phyloP scores from a whole-genome alignment of 2,113 vertebrate species.

The Mixornis gularis region DNA sequence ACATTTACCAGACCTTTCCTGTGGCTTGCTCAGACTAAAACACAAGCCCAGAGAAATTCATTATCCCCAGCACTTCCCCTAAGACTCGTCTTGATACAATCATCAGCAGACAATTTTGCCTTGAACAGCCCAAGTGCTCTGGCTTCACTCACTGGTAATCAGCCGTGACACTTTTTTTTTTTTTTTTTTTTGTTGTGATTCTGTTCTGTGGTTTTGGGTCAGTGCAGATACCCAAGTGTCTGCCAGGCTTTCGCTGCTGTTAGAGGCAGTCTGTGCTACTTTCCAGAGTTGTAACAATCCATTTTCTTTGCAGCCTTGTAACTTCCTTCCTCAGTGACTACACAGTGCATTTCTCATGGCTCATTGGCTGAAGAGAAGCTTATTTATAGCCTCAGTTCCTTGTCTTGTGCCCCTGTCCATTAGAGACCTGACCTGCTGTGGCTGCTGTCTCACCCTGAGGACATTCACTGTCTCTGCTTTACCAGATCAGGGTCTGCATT shows the following conservation, averaged over 20 bases:
- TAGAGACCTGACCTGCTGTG: not conserved
- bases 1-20: not conserved
- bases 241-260: not conserved
- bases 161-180: not conserved
- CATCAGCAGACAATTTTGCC: not conserved
- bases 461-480: not conserved
- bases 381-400: conserved; percentile 34
- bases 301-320: conserved; percentile 11
- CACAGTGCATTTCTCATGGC: not conserved
- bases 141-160: not conserved
- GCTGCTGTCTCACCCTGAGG: not conserved
- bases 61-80: not conserved
- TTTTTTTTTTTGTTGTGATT: not conserved
- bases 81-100: not conserved
- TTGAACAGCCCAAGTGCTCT: not conserved
- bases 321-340: conserved; percentile 31
- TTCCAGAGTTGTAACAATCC: not conserved
- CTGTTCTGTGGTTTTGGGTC: not conserved
- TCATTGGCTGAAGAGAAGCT: not conserved
- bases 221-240: not conserved
- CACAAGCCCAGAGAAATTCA: not conserved
- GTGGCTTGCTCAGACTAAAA: not conserved
- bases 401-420: not conserved
- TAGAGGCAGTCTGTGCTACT: not conserved
- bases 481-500: not conserved